A percentile compares a stretch with the other conserved stretches of the same genome.
Evolutionary conservation across 2,113 vertebrate genomes (phyloP).

Genomic region (Indri indri): DNA sequence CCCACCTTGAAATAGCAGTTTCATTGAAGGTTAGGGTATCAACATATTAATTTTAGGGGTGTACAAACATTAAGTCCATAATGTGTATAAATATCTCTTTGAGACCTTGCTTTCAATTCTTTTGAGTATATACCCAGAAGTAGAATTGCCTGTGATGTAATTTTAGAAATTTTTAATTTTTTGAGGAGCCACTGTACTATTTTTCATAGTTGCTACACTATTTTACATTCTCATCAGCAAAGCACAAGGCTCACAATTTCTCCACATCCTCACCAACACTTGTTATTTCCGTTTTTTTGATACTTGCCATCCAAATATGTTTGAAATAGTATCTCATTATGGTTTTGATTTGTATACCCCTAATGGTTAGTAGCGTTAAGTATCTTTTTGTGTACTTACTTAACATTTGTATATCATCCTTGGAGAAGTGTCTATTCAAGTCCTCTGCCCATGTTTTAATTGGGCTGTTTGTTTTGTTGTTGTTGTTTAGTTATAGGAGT

Average conservation of each 20-base stretch:
- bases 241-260: neutral
- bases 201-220: neutral
- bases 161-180: neutral
- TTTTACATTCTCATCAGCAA: neutral
- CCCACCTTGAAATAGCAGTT: neutral
- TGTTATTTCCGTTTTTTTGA: neutral
- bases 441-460: neutral
- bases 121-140: neutral
- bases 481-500: neutral
- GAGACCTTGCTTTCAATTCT: neutral
- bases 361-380: neutral
- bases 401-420: neutral
- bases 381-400: neutral
- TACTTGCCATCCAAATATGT: neutral
- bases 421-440: neutral
- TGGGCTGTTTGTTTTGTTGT: neutral
- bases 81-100: neutral
- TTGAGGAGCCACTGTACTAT: neutral
- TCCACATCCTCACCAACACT: neutral
- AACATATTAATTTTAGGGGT: neutral
- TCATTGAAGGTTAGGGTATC: neutral
- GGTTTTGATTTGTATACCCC: neutral
- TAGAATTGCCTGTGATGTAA: neutral
- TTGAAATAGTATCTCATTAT: neutral
- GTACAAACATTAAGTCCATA: no score